Evolutionary conservation across 2,888 invertebrate species (phyloP).

Genomic region (Coelogynopora nodosa): DNA sequence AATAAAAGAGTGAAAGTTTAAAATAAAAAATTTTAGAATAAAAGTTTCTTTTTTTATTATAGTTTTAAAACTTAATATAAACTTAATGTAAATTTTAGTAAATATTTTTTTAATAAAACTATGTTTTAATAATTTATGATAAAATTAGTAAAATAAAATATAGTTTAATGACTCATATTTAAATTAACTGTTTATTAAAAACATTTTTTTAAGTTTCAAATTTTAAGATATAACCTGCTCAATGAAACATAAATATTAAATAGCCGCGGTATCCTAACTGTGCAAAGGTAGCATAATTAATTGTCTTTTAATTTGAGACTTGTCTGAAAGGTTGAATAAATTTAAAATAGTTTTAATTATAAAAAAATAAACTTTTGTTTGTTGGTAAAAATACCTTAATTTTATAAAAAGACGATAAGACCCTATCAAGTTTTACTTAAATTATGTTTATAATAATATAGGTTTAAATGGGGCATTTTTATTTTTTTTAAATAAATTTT

Average conservation of each 20-base stretch:
- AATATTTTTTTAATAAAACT: slow-evolving; percentile 38
- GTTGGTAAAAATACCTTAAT: slow-evolving; percentile 70
- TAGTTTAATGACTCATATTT: slow-evolving; percentile 51
- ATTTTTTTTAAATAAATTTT: slow-evolving; percentile 28
- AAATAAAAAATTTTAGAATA: slow-evolving; percentile 41
- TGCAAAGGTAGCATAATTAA: slow-evolving; percentile 52
- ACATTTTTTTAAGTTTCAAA: slow-evolving; percentile 51
- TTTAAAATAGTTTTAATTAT: slow-evolving; percentile 66
- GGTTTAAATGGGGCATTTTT: slow-evolving; percentile 41
- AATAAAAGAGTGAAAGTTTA: slow-evolving; percentile 33
- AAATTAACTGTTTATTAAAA: slow-evolving; percentile 56
- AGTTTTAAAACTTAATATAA: slow-evolving; percentile 19
- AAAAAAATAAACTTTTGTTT: slow-evolving; percentile 65
- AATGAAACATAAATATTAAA: slow-evolving; percentile 51
- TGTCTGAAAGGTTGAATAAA: slow-evolving; percentile 73
- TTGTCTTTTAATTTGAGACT: slow-evolving; percentile 70
- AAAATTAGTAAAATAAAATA: background rate
- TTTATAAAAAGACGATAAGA: slow-evolving; percentile 72
- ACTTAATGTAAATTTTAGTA: background rate
- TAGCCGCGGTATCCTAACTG: slow-evolving; percentile 54
- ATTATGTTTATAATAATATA: slow-evolving; percentile 60
- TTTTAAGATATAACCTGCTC: slow-evolving; percentile 53
- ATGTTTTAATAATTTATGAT: background rate
- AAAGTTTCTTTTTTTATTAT: slow-evolving; percentile 49
- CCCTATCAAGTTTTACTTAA: slow-evolving; percentile 72